phyloP scores from a whole-genome alignment of 2,888 invertebrate genomes.

The Ormyrus labotus region DNA sequence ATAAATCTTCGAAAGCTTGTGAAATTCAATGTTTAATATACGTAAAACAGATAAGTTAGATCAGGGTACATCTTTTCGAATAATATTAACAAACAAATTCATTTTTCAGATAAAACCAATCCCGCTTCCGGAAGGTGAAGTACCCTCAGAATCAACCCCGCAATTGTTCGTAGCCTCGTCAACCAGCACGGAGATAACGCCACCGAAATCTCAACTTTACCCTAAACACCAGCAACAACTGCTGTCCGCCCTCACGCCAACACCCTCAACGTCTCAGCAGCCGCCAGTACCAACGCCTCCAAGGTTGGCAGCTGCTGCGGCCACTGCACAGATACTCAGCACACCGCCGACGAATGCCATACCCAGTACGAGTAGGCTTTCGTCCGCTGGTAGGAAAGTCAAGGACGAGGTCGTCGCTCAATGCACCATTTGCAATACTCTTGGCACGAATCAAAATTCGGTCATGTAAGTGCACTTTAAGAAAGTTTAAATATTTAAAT shows the following conservation, averaged over 20 bases:
- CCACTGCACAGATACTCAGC: neutral
- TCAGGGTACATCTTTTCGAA: no score
- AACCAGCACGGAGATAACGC: conserved; percentile 70
- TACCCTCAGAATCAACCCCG: conserved; percentile 81
- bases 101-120: conserved; percentile 83
- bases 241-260: conserved; percentile 56
- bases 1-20: no score
- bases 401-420: conserved; percentile 77
- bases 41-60: no score
- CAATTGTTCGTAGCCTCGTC: conserved; percentile 81
- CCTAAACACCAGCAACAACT: conserved; percentile 62
- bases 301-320: conserved; percentile 62
- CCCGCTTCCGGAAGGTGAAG: conserved; percentile 86
- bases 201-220: conserved; percentile 65
- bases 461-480: conserved; percentile 77
- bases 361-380: conserved; percentile 57
- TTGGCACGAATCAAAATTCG: conserved; percentile 81
- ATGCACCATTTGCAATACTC: conserved; percentile 83
- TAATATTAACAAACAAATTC: no score
- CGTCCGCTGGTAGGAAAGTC: conserved; percentile 67
- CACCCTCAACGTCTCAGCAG: conserved; percentile 54
- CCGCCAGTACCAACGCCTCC: conserved; percentile 61
- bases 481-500: neutral
- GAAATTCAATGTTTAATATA: no score
- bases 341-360: conserved; percentile 56